Conservation (phyloP, 2,113 vertebrate species). For the Pycnonotus jocosus region DNA sequence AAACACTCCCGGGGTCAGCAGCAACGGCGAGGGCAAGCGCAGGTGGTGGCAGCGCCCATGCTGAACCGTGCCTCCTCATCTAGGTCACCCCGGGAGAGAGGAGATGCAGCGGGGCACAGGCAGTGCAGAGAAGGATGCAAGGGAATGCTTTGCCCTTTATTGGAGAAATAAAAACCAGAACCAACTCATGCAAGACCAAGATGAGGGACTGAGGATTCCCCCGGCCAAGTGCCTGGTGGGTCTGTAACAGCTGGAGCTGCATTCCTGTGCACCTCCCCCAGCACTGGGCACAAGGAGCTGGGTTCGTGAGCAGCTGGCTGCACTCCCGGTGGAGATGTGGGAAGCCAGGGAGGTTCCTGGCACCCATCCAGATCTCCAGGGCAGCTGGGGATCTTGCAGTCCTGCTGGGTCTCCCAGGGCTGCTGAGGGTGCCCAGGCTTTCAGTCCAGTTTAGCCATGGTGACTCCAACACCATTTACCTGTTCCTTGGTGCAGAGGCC, state of each 20-base stretch:
- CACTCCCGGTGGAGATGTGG: accelerated
- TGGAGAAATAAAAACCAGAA: not conserved
- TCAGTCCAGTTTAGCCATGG: not conserved
- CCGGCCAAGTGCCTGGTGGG: not conserved
- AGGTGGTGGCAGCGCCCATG: not conserved
- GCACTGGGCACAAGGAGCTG: not conserved
- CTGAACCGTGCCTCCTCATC: not conserved
- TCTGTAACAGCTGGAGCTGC: not conserved
- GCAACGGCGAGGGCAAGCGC: not conserved
- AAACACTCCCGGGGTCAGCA: constrained; percentile 55
- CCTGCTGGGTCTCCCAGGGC: not conserved
- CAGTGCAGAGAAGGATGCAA: not conserved
- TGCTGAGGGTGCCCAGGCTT: not conserved
- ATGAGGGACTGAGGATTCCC: not conserved
- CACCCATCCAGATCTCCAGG: not conserved
- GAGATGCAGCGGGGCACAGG: accelerated
- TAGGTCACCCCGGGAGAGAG: not conserved
- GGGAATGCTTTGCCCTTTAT: not conserved
- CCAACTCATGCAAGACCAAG: not conserved
- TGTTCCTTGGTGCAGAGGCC: not conserved
- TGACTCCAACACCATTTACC: not conserved
- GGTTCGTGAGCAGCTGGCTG: not conserved
- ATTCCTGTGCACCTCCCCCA: not conserved
- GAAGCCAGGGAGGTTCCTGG: not conserved
- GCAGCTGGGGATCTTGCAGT: not conserved